Conservation (phyloP, 2,113 vertebrate species). For the Microcebus jonahi region DNA sequence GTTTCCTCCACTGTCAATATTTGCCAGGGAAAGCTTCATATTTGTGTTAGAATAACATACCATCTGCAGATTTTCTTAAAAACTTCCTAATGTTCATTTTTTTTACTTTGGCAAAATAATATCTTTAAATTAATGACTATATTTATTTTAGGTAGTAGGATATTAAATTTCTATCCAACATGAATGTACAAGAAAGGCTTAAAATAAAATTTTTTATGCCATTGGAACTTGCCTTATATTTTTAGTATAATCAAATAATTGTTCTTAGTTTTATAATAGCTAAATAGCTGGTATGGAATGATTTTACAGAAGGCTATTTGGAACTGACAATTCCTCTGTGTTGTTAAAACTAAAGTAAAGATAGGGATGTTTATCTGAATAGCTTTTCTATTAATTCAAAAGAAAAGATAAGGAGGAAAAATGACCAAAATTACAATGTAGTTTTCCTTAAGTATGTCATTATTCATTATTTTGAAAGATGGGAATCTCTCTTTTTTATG, state of each 20-base stretch:
- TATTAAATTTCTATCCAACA: neutral
- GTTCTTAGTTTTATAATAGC: neutral
- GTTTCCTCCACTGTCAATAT: neutral
- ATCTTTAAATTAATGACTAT: neutral
- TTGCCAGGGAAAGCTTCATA: neutral
- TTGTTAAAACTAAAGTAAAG: constrained; percentile 1
- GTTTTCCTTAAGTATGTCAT: neutral
- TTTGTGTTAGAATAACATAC: neutral
- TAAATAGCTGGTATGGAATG: neutral
- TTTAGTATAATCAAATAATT: neutral
- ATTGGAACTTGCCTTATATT: neutral
- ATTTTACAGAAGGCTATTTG: constrained; percentile 13
- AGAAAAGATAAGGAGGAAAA: neutral
- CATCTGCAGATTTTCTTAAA: neutral
- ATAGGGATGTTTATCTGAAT: neutral
- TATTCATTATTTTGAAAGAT: neutral
- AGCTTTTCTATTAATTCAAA: neutral
- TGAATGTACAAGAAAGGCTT: neutral
- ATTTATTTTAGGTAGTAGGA: neutral
- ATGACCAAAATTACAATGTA: neutral
- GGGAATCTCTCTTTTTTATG: neutral
- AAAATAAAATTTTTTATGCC: neutral
- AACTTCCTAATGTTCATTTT: neutral
- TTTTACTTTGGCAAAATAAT: neutral
- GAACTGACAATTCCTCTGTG: neutral